A percentile compares a stretch with the other conserved stretches of the same genome.
phyloP scores from a whole-genome alignment of 1,140 invertebrate species.

The Drosophila insularis region DNA sequence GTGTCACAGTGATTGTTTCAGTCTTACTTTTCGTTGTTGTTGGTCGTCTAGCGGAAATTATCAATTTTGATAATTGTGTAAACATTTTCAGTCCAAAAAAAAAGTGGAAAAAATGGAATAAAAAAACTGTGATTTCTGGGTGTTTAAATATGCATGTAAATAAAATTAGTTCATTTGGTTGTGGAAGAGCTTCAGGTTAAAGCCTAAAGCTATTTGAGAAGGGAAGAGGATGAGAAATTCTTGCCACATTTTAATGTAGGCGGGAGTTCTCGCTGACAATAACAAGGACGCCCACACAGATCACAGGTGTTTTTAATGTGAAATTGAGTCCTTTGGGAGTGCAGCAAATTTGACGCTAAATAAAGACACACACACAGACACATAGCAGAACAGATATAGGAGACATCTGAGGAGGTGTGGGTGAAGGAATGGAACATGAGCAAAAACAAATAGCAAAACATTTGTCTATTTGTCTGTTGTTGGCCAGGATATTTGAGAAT shows the following conservation, averaged over 20 bases:
- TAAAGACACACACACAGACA: slow-evolving; percentile 15
- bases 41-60: slow-evolving; percentile 54
- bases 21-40: slow-evolving; percentile 4
- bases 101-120: slow-evolving; percentile 30
- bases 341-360: slow-evolving; percentile 45
- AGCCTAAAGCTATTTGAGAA: slow-evolving; percentile 1
- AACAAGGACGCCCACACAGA: slow-evolving; percentile 10
- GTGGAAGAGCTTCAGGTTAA: slow-evolving; percentile 3
- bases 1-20: slow-evolving; percentile 13
- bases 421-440: slow-evolving; percentile 26
- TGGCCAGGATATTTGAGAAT: slow-evolving; percentile 16
- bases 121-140: slow-evolving; percentile 25
- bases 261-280: neutral
- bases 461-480: slow-evolving; percentile 43
- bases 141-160: slow-evolving; percentile 63
- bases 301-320: slow-evolving; percentile 61
- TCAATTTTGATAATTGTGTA: slow-evolving; percentile 71
- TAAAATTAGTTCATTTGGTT: slow-evolving; percentile 63
- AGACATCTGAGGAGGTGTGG: neutral
- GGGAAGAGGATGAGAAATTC: neutral
- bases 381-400: neutral
- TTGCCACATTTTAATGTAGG: neutral
- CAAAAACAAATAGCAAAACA: slow-evolving; percentile 64
- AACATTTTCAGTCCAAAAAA: slow-evolving; percentile 47
- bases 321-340: slow-evolving; percentile 59